Percentiles rank a stretch among this genome's conserved stretches.
These are phyloP conservation scores for Papilio aristodemus DNA, from an alignment of 1,140 invertebrate genomes.

Conservation along the genomic window DNA sequence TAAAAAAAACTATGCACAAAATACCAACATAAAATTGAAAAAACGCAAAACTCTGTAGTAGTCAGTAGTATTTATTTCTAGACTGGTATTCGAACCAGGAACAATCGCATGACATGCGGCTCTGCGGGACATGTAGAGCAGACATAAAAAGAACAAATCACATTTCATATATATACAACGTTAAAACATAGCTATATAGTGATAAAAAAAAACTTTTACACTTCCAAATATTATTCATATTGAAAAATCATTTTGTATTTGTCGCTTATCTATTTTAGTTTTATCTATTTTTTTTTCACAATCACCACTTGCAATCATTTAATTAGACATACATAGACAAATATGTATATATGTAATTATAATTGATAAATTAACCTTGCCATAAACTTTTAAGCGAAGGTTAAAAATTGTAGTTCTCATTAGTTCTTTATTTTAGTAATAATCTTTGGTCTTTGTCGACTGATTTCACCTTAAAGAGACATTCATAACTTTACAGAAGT, in stretches of 20 bases:
- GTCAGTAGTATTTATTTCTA: neutral
- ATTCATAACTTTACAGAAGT: no score
- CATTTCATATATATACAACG: neutral
- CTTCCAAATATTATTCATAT: neutral
- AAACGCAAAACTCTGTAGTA: no score
- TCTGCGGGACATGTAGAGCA: constrained; percentile 20
- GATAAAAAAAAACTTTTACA: neutral
- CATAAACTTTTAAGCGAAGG: neutral
- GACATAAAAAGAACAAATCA: constrained; percentile 16
- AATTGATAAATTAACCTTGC: no score
- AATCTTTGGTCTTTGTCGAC: no score
- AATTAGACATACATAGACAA: neutral
- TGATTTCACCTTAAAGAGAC: no score
- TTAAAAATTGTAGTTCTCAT: neutral
- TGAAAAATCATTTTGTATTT: neutral
- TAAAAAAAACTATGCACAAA: neutral
- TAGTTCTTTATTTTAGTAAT: neutral
- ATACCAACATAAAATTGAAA: no score
- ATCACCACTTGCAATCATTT: neutral
- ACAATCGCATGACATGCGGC: constrained; percentile 18
- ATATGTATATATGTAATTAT: no score
- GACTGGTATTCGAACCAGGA: constrained; percentile 28
- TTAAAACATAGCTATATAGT: constrained; percentile 2
- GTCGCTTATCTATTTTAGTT: neutral
- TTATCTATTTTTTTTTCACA: neutral